These are phyloP conservation scores for Champsocephalus gunnari DNA, from an alignment of 2,797 vertebrate genomes.

Conservation along the genomic window DNA sequence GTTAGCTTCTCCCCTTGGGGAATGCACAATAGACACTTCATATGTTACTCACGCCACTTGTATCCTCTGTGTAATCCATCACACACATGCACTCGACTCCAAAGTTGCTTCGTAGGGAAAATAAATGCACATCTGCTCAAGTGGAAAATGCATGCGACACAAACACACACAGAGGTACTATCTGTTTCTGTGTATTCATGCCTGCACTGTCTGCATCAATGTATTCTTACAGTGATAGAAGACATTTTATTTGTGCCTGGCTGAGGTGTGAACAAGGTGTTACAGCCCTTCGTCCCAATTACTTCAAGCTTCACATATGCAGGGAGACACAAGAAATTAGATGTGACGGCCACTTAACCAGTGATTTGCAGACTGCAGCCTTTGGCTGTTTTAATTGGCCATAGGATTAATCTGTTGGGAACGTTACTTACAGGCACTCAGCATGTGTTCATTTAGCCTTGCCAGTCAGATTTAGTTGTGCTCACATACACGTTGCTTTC, in stretches of 20 bases:
- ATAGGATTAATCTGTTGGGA: conserved; percentile 73
- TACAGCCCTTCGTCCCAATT: conserved; percentile 35
- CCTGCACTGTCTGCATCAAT: conserved; percentile 23
- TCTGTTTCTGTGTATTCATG: conserved; percentile 9
- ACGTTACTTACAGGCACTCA: conserved; percentile 60
- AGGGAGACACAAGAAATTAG: conserved; percentile 63
- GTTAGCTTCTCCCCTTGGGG: conserved; percentile 24
- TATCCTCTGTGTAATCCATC: conserved; percentile 56
- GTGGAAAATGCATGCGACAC: conserved; percentile 46
- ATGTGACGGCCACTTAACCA: conserved; percentile 76
- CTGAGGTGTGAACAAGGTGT: conserved; percentile 37
- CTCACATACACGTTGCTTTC: conserved; percentile 43
- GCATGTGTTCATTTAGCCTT: conserved; percentile 62
- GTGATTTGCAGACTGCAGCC: conserved; percentile 69
- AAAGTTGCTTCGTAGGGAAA: conserved; percentile 31
- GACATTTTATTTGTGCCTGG: neutral
- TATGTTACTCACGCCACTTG: conserved; percentile 26
- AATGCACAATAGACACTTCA: conserved; percentile 32
- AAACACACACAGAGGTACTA: conserved; percentile 7
- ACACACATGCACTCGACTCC: conserved; percentile 23
- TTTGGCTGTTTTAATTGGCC: conserved; percentile 75
- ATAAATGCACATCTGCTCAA: conserved; percentile 25
- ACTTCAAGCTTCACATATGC: conserved; percentile 30
- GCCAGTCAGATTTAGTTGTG: conserved; percentile 53
- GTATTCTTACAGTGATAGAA: neutral